Evolutionary conservation across 2,113 vertebrate species (phyloP), one percentile per base, ranked within the genome.

Genomic region (Drymodes brunneopygia): DNA sequence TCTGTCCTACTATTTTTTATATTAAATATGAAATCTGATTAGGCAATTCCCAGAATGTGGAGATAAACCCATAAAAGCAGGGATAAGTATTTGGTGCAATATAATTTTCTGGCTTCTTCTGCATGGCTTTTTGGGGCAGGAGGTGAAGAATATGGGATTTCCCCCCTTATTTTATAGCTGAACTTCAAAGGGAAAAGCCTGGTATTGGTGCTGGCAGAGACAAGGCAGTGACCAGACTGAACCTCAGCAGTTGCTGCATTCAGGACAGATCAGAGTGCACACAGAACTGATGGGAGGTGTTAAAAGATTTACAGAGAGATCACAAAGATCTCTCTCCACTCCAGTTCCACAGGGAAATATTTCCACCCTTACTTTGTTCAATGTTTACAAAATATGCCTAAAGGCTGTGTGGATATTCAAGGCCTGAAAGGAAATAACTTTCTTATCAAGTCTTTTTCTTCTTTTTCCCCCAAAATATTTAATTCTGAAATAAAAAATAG

Each of bases 381-480:
- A 0, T 2, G 14, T 13, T 7, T 11, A 6, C 7, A 61, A 62
- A 4, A 2, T 12, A 4, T 13, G 28, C 64, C 69, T 79, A 77
- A 58, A 65, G 45, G 44, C 38, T 28, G 11, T 3, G 18, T 19
- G 47, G 22, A 12, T 40, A 35, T n/a, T 66, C 47, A 56, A 83
- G 82, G 78, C 87, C 90, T 70, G n/a, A 45, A 61, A n/a, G 50
- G 88, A 86, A 92, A 74, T 35, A 73, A 56, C 56, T 86, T 89
- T 70, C 67, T 70, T 86, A 87, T 47, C n/a, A 36, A 45, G 14
- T 23, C 45, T 6, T 86, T 71, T 69, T 45, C 5, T 45, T 57
- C 9, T n/a, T 24, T 12, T 42, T 3, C 15, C 14, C 19, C 19
- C 2, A 7, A 28, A 54, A 40, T 29, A 78, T 24, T 85, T 64